phyloP scores from a whole-genome alignment of 2,113 vertebrate genomes.

The Agapornis roseicollis region DNA sequence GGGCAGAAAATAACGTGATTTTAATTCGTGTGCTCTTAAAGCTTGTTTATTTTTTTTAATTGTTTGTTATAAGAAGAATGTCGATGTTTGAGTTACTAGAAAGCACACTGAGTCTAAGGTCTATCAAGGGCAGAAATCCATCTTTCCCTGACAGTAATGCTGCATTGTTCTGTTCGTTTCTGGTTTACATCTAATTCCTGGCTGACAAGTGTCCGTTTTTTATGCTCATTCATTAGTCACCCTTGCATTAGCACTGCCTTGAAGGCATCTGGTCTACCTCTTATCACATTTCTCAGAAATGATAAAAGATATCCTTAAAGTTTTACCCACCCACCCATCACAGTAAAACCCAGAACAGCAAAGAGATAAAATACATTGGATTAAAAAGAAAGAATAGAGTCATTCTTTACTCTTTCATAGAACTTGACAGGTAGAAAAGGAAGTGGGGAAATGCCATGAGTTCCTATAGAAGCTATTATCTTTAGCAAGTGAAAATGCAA shows the following conservation, averaged over 20 bases:
- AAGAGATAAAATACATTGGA: conserved; percentile 10
- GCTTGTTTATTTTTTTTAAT: background rate
- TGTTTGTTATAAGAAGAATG: conserved; percentile 2
- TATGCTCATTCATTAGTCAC: conserved; percentile 71
- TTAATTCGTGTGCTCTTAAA: background rate
- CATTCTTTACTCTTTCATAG: background rate
- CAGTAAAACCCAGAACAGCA: background rate
- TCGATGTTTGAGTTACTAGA: background rate
- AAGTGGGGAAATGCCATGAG: background rate
- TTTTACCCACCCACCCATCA: conserved; percentile 1
- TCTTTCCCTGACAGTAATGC: conserved; percentile 63
- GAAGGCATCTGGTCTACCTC: conserved; percentile 51
- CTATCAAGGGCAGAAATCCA: conserved; percentile 70
- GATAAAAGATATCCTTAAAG: conserved; percentile 57
- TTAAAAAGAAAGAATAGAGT: background rate
- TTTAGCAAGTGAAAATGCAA: background rate
- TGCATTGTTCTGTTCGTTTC: conserved; percentile 51
- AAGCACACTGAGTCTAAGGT: conserved; percentile 47
- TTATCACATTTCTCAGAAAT: conserved; percentile 55
- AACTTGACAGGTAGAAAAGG: background rate
- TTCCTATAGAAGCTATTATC: conserved; percentile 8
- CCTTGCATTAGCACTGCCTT: conserved; percentile 53
- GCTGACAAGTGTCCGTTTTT: conserved; percentile 72
- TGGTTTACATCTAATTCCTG: conserved; percentile 72
- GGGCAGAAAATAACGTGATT: background rate